Evolutionary conservation across 2,113 vertebrate genomes (phyloP), one percentile per base, ranked within the genome.

Genomic region (Sylvietta virens): DNA sequence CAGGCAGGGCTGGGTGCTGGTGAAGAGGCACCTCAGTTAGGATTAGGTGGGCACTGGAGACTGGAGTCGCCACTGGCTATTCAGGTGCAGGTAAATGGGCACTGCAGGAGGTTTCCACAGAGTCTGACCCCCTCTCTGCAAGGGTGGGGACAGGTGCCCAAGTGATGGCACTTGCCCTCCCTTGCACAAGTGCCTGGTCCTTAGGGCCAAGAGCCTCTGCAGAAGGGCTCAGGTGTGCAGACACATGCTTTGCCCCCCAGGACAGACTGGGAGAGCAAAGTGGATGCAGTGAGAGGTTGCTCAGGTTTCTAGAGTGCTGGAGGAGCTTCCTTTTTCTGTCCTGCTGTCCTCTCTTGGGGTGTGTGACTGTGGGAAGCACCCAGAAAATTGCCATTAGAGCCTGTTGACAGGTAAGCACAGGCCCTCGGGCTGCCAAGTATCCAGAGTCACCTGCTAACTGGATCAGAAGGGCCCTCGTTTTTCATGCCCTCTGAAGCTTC

Each of bases 311-410:
- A 96, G 97, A 91, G 94, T 97, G 96, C 96, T 97, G 94, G 91
- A 96, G 96, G 96, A 96, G 83, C 84, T 96, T 96, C 89, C 88
- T 92, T 96, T 94, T 88, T 91, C 97, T 96, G 74, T 91, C 95
- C 95, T 93, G 93, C 96, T 97, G 70, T 92, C 81, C 90, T 95
- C 90, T 97, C 82, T 88, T 93, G 95, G 85, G 92, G 72, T 92
- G 31, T 96, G 95, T 97, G 94, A 94, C 97, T 97, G 94, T 96
- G 94, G 94, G 95, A 81, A 97, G 97, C 96, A 97, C 97, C 96
- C 96, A 97, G 96, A 97, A 97, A 97, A 80, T 92, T 96, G 97
- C 97, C 97, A 96, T 97, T 96, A 89, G 95, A 94, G 91, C 91
- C 94, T 88, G 87, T 90, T 7, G 94, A 95, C 94, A 97, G 95